phyloP scores from a whole-genome alignment of 2,888 invertebrate genomes.

The Orthosia gracilis region DNA sequence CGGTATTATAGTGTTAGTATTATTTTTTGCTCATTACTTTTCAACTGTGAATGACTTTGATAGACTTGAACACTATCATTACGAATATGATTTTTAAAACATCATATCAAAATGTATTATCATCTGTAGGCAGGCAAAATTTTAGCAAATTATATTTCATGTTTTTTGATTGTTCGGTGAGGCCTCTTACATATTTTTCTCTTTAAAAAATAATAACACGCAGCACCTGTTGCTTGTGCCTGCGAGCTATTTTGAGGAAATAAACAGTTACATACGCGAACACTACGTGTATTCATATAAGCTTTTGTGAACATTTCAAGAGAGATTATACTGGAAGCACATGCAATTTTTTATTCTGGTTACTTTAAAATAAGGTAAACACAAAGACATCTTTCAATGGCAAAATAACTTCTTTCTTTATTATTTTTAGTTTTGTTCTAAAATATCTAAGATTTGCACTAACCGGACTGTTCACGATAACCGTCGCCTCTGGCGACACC shows the following conservation, averaged over 20 bases:
- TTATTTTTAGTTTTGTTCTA: not conserved
- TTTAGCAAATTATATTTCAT: conserved; percentile 13
- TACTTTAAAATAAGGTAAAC: not conserved
- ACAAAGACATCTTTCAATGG: not conserved
- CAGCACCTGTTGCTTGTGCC: conserved; percentile 44
- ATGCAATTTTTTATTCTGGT: not conserved
- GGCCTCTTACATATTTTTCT: not conserved
- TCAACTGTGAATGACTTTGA: not conserved
- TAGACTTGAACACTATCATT: not conserved
- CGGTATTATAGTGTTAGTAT: conserved; percentile 62
- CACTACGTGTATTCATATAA: conserved; percentile 3
- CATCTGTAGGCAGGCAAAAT: not conserved
- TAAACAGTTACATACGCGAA: conserved; percentile 24
- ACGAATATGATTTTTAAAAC: not conserved
- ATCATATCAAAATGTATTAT: not conserved
- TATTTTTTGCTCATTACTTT: conserved; percentile 52
- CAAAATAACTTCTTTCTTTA: not conserved
- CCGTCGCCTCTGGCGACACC: conserved; percentile 78
- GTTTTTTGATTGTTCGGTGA: conserved; percentile 11
- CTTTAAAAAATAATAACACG: conserved; percentile 24
- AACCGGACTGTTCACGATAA: conserved; percentile 65
- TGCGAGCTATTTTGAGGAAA: conserved; percentile 35
- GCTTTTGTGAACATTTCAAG: conserved; percentile 20
- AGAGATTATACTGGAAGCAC: not conserved
- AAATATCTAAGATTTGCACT: conserved; percentile 65